Evolutionary conservation across 2,888 invertebrate species (phyloP), one percentile per base, ranked within the genome.

Genomic region (Copidosoma aretas): DNA sequence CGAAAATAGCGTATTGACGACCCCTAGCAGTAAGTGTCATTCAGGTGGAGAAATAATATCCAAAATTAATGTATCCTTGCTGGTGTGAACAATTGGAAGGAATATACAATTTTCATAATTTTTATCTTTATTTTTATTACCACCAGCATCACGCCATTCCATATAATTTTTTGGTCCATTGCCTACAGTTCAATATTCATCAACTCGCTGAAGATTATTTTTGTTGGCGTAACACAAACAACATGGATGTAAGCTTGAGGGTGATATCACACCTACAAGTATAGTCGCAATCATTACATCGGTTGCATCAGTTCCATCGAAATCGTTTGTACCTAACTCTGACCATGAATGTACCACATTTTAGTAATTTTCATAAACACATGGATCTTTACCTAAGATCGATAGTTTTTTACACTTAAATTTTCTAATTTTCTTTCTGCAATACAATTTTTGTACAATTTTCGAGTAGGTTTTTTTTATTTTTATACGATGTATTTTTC

Each of bases 371-470:
- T 32, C 8, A 5, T 3, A 8, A 32, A 8, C 8, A 32, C 32
- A 32, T 32, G 32, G 32, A 32, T 3, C 32, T 32, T 32, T 8
- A 32, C 32, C 32, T 32, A 8, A 5, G 8, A 8, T 32, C 8
- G n/a, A 8, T 32, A 3, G 32, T 32, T 32, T 32, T 32, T 32
- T 32, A 32, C 32, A 32, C 32, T 32, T 32, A 2, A 56, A 32
- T 56, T 14, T 56, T 56, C 10, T 56, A 56, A 56, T 56, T 56
- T 56, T 56, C 24, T 56, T 56, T 21, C 56, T 14, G 56, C 56
- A 32, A 56, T 15, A 32, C 56, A 14, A 56, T 24, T 25, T 56
- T 56, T 56, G 56, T 56, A 56, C 56, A 25, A 56, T 56, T 56
- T 24, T 24, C 25, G 25, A 56, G 56, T 10, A 25, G 56, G 3